Evolutionary conservation across 2,888 invertebrate species (phyloP).

Genomic region (Teleogryllus oceanicus): DNA sequence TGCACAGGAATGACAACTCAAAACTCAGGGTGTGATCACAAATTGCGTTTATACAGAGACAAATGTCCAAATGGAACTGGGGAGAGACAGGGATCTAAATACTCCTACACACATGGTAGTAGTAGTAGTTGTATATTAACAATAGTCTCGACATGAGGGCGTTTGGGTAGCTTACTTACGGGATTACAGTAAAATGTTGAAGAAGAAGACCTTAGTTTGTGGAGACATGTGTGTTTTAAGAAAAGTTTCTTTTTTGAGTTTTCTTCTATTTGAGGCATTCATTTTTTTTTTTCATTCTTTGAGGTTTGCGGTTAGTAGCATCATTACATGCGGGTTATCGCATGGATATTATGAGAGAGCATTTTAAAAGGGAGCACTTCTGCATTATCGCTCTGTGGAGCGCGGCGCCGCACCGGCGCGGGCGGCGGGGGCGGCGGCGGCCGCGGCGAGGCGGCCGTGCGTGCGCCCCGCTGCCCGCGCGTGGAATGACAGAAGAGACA

Average conservation of each 20-base stretch:
- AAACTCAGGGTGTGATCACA: not conserved
- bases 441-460: not conserved
- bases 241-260: not conserved
- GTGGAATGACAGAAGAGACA: not conserved
- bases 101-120: not conserved
- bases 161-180: not conserved
- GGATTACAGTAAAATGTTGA: not conserved
- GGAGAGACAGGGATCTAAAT: not conserved
- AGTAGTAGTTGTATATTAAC: not conserved
- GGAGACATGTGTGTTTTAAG: not conserved
- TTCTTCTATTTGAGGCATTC: not conserved
- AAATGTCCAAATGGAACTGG: not conserved
- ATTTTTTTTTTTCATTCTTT: not conserved
- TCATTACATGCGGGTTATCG: constrained; percentile 4
- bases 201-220: not conserved
- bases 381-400: not conserved
- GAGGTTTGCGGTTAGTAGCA: not conserved
- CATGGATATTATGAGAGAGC: not conserved
- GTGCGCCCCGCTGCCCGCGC: not conserved
- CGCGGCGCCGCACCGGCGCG: not conserved
- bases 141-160: not conserved
- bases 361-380: constrained; percentile 2
- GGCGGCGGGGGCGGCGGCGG: not conserved
- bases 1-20: not conserved
- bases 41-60: constrained; percentile 7